Conservation (phyloP, 2,797 vertebrate species). For the Pempheris klunzingeri region DNA sequence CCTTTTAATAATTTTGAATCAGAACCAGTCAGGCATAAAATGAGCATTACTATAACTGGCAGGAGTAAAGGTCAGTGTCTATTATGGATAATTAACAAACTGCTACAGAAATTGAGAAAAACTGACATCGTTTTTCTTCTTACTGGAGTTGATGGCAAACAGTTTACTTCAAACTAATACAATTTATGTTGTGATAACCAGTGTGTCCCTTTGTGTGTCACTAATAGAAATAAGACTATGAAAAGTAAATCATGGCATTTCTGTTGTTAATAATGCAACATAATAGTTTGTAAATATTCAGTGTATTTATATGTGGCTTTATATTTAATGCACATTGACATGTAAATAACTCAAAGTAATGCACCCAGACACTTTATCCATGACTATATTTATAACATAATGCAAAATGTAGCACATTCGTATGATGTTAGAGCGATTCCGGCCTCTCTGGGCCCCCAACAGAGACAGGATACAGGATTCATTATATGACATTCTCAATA, state of each 20-base stretch:
- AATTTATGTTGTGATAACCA: slow-evolving; percentile 10
- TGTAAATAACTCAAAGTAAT: slow-evolving; percentile 72
- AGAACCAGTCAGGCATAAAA: slow-evolving; percentile 9
- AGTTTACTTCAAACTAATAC: too few relatives aligned
- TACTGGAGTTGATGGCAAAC: background rate
- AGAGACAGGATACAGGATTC: slow-evolving; percentile 78
- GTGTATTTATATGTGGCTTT: slow-evolving; percentile 36
- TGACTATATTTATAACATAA: slow-evolving; percentile 78
- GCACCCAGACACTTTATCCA: slow-evolving; percentile 63
- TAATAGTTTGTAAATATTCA: slow-evolving; percentile 39
- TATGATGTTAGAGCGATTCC: slow-evolving; percentile 75
- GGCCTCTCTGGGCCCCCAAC: slow-evolving; percentile 71
- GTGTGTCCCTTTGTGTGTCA: background rate
- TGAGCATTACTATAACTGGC: slow-evolving; percentile 24
- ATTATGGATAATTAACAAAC: background rate
- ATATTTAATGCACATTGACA: slow-evolving; percentile 48
- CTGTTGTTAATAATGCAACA: slow-evolving; percentile 2
- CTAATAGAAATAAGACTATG: slow-evolving; percentile 22
- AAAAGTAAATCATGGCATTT: slow-evolving; percentile 14
- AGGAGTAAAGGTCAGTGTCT: slow-evolving; percentile 34
- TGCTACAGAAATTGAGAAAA: slow-evolving; percentile 3
- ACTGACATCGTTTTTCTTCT: background rate
- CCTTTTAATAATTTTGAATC: slow-evolving; percentile 5
- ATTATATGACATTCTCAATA: slow-evolving; percentile 83
- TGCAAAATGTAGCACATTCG: slow-evolving; percentile 79